Conservation (phyloP, 1,140 invertebrate species). For the Drosophila nigromelanica region DNA sequence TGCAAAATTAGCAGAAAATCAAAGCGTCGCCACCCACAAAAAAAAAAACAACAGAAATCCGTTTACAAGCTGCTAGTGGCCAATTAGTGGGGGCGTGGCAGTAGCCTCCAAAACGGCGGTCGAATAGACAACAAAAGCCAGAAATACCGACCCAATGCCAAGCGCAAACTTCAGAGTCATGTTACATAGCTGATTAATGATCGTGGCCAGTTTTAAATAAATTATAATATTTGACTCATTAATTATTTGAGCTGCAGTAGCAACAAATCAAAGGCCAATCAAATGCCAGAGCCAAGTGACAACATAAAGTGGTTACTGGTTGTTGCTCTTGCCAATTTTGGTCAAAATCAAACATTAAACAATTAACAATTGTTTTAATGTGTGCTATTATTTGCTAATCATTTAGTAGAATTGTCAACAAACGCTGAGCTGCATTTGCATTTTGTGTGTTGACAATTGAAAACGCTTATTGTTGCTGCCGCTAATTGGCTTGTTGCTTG, state of each 20-base stretch:
- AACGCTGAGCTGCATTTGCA: conserved; percentile 28
- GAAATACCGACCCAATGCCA: conserved; percentile 28
- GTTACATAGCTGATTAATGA: conserved; percentile 69
- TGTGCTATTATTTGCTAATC: conserved; percentile 52
- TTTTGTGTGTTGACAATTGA: conserved; percentile 47
- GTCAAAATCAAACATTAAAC: conserved; percentile 42
- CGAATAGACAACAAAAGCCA: conserved; percentile 25
- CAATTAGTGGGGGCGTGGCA: conserved; percentile 53
- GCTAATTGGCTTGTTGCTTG: conserved; percentile 58
- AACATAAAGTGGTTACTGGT: conserved; percentile 29
- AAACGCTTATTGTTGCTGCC: conserved; percentile 52
- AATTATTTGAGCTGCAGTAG: conserved; percentile 68
- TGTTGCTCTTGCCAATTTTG: conserved; percentile 62
- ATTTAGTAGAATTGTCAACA: conserved; percentile 48
- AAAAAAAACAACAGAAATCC: conserved; percentile 12
- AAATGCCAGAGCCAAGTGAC: conserved; percentile 57
- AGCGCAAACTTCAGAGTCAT: conserved; percentile 22
- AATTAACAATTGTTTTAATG: conserved; percentile 53
- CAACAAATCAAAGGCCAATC: conserved; percentile 67
- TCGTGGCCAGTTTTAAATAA: conserved; percentile 59
- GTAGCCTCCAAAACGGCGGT: conserved; percentile 39
- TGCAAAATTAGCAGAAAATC: conserved; percentile 45
- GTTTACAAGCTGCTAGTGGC: conserved; percentile 19
- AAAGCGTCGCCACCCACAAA: conserved; percentile 51
- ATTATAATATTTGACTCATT: conserved; percentile 79